These are phyloP conservation scores for Noctilio leporinus DNA, from an alignment of 2,113 vertebrate genomes.

Conservation along the genomic window DNA sequence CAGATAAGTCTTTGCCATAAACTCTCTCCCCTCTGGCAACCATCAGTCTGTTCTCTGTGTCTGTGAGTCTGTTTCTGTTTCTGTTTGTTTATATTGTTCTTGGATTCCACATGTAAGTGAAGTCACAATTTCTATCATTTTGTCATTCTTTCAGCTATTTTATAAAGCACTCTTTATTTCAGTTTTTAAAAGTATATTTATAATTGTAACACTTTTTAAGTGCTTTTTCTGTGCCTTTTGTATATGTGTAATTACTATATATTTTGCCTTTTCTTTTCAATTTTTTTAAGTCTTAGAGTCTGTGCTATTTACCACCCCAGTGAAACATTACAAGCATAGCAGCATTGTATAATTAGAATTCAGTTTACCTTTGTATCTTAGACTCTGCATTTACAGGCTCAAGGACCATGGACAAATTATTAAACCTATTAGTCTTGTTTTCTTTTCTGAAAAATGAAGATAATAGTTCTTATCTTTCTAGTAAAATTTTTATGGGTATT, in stretches of 20 bases:
- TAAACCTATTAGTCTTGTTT: background rate
- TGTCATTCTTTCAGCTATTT: slow-evolving; percentile 26
- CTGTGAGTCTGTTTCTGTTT: too few relatives aligned
- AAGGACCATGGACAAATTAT: background rate
- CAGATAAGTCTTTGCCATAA: background rate
- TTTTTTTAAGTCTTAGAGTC: background rate
- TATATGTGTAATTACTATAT: background rate
- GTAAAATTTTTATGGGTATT: background rate
- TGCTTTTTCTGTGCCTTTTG: background rate
- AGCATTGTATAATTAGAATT: background rate
- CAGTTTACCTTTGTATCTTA: background rate
- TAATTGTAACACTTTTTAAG: background rate
- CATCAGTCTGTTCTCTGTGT: too few relatives aligned
- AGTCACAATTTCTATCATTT: background rate
- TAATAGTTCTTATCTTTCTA: slow-evolving; percentile 21
- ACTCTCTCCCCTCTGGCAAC: too few relatives aligned
- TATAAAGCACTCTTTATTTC: background rate
- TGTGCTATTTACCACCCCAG: background rate
- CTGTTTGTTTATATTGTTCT: too few relatives aligned
- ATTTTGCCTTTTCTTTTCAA: background rate
- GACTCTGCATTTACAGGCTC: background rate
- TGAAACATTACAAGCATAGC: background rate
- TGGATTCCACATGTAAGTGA: too few relatives aligned
- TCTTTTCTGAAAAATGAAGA: background rate
- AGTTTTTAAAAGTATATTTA: background rate